Base-by-base conservation (phyloP, 2,888 invertebrate species). In the Spialia ferax region DNA sequence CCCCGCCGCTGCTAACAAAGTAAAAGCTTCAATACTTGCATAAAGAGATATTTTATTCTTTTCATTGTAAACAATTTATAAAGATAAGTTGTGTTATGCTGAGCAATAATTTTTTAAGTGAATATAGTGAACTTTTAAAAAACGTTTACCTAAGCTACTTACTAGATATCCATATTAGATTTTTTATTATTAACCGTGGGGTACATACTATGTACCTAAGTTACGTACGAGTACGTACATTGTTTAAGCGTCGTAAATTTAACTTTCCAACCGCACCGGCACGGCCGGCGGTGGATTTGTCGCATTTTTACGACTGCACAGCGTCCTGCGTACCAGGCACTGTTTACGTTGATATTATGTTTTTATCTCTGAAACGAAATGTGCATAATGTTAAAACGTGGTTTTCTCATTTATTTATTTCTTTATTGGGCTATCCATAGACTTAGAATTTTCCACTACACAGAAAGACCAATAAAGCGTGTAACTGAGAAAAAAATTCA, bases 1-100 rank as follows among this genome's bases (percentile, higher is more conserved):
- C 78, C 79, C 79, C 77, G 20, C 20, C 48, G 13, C 20, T 48
- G 48, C 77, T 78, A 80, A 78, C 79, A 78, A 81, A 82, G 74
- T 73, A 75, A 76, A 54, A 66, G 54, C 52, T 60, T 42, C 38
- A 52, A 35, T 48, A 48, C 48, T 48, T 20, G 20, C 48, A 32
- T 32, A 26, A 18, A 35, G 8, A 32, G 11, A 35, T 13, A 35
- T 57, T 13, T 5, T 20, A 1, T 48, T 22, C 4, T 20, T 48
- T 15, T 2, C n/a, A 38, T n/a, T n/a, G n/a, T 38, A 45, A 45
- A 45, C 15, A 7, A 18, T 45, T 5, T 45, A 2, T 48, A 22
- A 22, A 22, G 11, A 4, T 22, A 11, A 22, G 1, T 48, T 48
- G 0, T 1, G 13, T 38, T 38, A 5, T 38, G 13, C 10, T 35